phyloP scores from a whole-genome alignment of 2,888 invertebrate species.

The Clistopyga incitator region DNA sequence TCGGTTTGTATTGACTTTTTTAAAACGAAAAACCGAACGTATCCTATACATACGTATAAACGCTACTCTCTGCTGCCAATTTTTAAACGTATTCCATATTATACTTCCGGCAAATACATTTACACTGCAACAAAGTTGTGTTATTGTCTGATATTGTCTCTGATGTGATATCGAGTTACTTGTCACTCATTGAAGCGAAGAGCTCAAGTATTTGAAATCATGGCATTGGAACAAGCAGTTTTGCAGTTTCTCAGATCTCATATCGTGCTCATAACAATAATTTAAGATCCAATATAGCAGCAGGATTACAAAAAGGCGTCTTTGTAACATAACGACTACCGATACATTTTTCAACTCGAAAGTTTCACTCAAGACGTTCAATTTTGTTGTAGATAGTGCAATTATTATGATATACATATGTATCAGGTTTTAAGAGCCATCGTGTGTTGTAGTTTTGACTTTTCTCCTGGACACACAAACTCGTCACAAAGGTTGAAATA shows the following conservation, averaged over 20 bases:
- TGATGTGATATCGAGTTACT: constrained; percentile 9
- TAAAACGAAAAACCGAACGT: constrained; percentile 19
- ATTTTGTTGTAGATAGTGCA: constrained; percentile 44
- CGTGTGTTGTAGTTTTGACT: constrained; percentile 3
- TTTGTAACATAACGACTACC: not conserved
- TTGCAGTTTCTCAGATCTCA: constrained; percentile 29
- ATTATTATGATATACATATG: constrained; percentile 18
- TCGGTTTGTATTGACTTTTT: constrained; percentile 9
- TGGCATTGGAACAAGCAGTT: constrained; percentile 10
- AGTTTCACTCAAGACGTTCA: not conserved
- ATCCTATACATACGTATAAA: constrained; percentile 30
- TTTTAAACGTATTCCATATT: constrained; percentile 7
- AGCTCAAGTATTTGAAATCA: constrained; percentile 14
- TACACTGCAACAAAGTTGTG: constrained; percentile 30
- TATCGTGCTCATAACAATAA: not conserved
- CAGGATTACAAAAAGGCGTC: constrained; percentile 10
- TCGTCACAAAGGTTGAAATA: not conserved
- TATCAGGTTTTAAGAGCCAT: not conserved
- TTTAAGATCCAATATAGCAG: not conserved
- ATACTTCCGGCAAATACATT: constrained; percentile 57
- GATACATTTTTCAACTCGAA: not conserved
- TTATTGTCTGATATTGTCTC: constrained; percentile 35
- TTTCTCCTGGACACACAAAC: not conserved
- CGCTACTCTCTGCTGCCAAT: constrained; percentile 44
- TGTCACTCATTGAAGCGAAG: not conserved